Conservation (phyloP, 2,888 invertebrate genomes). For the Drosophila nr. fundita region DNA sequence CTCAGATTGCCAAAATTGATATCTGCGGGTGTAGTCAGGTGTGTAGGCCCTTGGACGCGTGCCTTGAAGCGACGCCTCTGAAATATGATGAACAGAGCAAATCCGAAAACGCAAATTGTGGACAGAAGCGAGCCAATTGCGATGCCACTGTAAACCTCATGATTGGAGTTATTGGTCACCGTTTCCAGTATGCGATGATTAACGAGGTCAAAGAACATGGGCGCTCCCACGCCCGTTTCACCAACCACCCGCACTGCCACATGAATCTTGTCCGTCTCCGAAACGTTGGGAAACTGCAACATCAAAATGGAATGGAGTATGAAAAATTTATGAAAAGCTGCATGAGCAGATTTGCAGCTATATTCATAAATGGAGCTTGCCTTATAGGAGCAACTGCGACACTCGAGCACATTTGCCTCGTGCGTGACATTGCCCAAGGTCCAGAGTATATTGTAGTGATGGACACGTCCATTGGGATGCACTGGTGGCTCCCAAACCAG, state of each 20-base stretch:
- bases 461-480: conserved; percentile 83
- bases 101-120: conserved; percentile 78
- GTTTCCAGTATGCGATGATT: conserved; percentile 70
- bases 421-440: conserved; percentile 82
- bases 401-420: conserved; percentile 81
- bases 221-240: conserved; percentile 83
- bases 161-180: conserved; percentile 62
- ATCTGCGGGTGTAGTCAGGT: conserved; percentile 82
- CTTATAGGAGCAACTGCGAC: conserved; percentile 78
- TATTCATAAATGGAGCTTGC: conserved; percentile 38
- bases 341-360: not conserved
- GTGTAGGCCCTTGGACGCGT: conserved; percentile 79
- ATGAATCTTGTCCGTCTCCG: conserved; percentile 83
- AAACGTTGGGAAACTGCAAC: conserved; percentile 83
- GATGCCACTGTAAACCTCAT: conserved; percentile 83
- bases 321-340: not conserved
- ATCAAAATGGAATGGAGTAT: not conserved
- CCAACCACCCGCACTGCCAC: conserved; percentile 84
- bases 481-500: conserved; percentile 83
- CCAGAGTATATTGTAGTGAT: conserved; percentile 84
- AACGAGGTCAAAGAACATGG: conserved; percentile 82
- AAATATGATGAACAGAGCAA: conserved; percentile 81
- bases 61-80: conserved; percentile 83
- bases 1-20: conserved; percentile 83
- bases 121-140: conserved; percentile 83